These are phyloP conservation scores for Regulus satrapa DNA, from an alignment of 2,113 vertebrate species.

Conservation along the genomic window DNA sequence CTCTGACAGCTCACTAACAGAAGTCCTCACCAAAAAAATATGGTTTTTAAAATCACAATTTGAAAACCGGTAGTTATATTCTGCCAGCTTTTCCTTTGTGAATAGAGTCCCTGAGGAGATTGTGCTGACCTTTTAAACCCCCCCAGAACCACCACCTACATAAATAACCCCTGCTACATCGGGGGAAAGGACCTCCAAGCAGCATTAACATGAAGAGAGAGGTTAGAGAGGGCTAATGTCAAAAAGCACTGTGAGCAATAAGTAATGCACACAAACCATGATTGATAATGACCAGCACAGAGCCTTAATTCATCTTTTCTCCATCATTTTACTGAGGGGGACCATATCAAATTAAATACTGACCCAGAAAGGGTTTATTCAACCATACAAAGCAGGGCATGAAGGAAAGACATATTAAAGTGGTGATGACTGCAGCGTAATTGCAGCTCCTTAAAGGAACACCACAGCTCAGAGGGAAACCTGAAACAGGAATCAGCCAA, in stretches of 20 bases:
- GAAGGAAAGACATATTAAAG: slow-evolving; percentile 54
- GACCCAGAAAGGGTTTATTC: slow-evolving; percentile 70
- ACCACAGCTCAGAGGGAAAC: neutral
- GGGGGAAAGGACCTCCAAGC: slow-evolving; percentile 41
- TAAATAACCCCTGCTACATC: slow-evolving; percentile 74
- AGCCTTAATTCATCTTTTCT: slow-evolving; percentile 79
- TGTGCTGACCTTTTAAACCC: slow-evolving; percentile 74
- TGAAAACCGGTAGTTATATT: neutral
- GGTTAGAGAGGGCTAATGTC: slow-evolving; percentile 73
- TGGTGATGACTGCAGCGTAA: slow-evolving; percentile 24
- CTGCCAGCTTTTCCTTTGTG: slow-evolving; percentile 6
- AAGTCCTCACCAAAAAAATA: neutral
- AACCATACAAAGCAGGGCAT: slow-evolving; percentile 61
- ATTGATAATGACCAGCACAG: slow-evolving; percentile 77
- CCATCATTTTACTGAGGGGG: slow-evolving; percentile 71
- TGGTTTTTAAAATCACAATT: neutral
- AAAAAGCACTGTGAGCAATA: slow-evolving; percentile 81
- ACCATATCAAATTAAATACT: slow-evolving; percentile 72
- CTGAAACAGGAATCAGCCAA: neutral
- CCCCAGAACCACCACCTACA: slow-evolving; percentile 68
- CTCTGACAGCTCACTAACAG: neutral
- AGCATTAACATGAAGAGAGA: slow-evolving; percentile 54
- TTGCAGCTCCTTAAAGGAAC: slow-evolving; percentile 45
- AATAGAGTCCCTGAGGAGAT: slow-evolving; percentile 37
- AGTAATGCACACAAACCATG: slow-evolving; percentile 82